These are phyloP conservation scores for Himalopsyche phryganea DNA, from an alignment of 1,140 invertebrate genomes.

Conservation along the genomic window DNA sequence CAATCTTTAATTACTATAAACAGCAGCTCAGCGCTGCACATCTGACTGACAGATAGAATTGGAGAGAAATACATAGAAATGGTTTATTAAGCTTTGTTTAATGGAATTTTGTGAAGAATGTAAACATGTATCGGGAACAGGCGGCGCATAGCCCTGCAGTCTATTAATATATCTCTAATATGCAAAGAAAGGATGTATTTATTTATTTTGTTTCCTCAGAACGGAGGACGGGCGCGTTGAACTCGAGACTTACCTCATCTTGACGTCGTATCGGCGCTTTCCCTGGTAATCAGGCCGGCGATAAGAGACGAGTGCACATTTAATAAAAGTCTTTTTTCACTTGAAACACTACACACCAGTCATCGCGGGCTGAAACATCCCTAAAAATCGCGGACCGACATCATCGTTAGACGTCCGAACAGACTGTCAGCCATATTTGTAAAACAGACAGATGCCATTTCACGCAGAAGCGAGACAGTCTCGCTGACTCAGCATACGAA, in stretches of 20 bases:
- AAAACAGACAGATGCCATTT: neutral
- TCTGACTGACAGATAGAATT: too few species aligned
- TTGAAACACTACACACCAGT: constrained; percentile 18
- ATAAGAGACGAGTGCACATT: constrained; percentile 13
- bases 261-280: constrained; percentile 9
- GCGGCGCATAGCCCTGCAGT: too few species aligned
- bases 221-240: neutral
- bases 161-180: too few species aligned
- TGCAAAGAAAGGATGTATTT: constrained; percentile 3
- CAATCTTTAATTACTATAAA: too few species aligned
- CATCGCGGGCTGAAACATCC: constrained; percentile 14
- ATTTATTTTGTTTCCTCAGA: constrained; percentile 22
- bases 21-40: too few species aligned
- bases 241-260: constrained; percentile 20
- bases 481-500: neutral
- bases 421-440: constrained; percentile 20
- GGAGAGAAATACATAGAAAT: too few species aligned
- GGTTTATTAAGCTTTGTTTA: too few species aligned
- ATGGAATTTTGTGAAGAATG: too few species aligned
- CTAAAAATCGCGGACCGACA: neutral
- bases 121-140: too few species aligned
- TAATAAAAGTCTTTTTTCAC: constrained; percentile 18
- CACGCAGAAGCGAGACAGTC: constrained; percentile 3
- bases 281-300: constrained; percentile 16
- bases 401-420: constrained; percentile 17